Evolutionary conservation across 1,140 invertebrate genomes (phyloP).

Genomic region (Tetramorium alpestre): DNA sequence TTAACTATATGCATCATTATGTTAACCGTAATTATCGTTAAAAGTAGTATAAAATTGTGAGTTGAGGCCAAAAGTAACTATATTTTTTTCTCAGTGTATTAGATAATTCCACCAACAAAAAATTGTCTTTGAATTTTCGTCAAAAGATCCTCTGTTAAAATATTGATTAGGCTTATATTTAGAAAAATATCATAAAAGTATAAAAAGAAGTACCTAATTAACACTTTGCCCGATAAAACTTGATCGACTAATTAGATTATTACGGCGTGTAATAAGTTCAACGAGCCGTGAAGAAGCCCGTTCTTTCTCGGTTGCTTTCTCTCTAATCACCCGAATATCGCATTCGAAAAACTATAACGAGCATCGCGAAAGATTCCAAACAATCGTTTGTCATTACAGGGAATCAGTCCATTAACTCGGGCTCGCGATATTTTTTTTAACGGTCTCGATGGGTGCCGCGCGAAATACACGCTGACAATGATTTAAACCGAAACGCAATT

Average conservation of each 20-base stretch:
- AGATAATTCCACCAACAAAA: no score
- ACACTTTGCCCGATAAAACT: neutral
- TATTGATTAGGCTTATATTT: neutral
- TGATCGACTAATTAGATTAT: neutral
- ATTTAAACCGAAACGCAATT: constrained; percentile 40
- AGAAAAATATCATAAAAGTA: neutral
- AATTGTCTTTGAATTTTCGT: neutral
- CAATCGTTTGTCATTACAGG: constrained; percentile 2
- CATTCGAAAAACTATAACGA: neutral
- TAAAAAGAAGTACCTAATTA: neutral
- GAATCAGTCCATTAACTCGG: neutral
- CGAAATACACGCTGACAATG: neutral
- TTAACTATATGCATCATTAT: no score
- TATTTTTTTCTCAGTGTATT: no score
- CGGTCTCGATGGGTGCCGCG: neutral
- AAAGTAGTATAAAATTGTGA: no score
- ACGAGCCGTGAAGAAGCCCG: neutral
- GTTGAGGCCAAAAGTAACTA: no score
- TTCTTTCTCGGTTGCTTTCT: neutral
- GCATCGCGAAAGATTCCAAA: neutral
- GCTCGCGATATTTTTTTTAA: neutral
- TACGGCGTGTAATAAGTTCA: constrained; percentile 4
- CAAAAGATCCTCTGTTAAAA: neutral
- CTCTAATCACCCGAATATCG: neutral
- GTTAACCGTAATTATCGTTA: no score